Conservation (phyloP, 1,140 invertebrate genomes). For the Oncopodura yosiiana region DNA sequence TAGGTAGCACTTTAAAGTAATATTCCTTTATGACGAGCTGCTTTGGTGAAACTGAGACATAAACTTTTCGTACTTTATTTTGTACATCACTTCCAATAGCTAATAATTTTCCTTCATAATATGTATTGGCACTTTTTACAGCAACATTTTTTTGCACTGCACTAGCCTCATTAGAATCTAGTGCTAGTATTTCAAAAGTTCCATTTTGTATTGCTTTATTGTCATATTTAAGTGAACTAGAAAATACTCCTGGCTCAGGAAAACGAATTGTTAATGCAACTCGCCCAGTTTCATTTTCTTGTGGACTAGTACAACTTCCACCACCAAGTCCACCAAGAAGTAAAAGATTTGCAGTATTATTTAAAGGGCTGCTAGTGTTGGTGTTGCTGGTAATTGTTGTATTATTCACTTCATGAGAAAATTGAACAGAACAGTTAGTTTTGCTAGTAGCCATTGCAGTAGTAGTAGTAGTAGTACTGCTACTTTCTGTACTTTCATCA, state of each 20-base stretch:
- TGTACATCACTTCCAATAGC: slow-evolving; percentile 57
- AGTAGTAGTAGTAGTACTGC: slow-evolving; percentile 10
- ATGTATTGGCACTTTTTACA: slow-evolving; percentile 70
- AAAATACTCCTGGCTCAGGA: slow-evolving; percentile 29
- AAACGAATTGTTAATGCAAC: slow-evolving; percentile 24
- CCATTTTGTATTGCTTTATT: slow-evolving; percentile 73
- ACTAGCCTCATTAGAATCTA: slow-evolving; percentile 62
- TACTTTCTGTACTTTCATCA: slow-evolving; percentile 12
- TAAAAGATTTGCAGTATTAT: slow-evolving; percentile 5
- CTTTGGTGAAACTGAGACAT: slow-evolving; percentile 77
- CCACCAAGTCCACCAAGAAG: too few relatives aligned
- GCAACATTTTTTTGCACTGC: slow-evolving; percentile 77
- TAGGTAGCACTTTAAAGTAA: slow-evolving; percentile 82
- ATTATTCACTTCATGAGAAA: slow-evolving; percentile 22
- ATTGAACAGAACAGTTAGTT: slow-evolving; percentile 28
- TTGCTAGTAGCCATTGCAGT: too few relatives aligned
- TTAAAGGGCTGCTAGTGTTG: background rate
- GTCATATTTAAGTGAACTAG: slow-evolving; percentile 52
- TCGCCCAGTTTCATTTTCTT: slow-evolving; percentile 12
- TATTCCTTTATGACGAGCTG: slow-evolving; percentile 86
- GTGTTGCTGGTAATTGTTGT: slow-evolving; percentile 2
- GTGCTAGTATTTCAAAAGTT: slow-evolving; percentile 82
- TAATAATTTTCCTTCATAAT: slow-evolving; percentile 72
- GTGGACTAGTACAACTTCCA: background rate
- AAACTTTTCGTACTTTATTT: slow-evolving; percentile 70